Conservation (phyloP, 2,888 invertebrate genomes). For the Drosophila koepferae region DNA sequence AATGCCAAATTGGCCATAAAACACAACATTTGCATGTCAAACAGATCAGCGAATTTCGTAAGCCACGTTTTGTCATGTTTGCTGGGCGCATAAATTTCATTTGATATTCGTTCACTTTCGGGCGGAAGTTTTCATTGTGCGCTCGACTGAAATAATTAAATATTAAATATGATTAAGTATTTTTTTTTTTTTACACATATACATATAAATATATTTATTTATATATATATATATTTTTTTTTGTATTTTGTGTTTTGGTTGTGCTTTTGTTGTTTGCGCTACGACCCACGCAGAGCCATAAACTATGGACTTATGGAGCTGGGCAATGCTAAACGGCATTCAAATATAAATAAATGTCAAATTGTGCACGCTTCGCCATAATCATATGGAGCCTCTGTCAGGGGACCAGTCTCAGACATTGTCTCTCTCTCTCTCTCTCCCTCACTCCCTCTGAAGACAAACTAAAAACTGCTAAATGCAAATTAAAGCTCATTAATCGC, state of each 20-base stretch:
- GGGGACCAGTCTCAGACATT: conserved; percentile 25
- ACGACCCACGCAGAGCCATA: conserved; percentile 70
- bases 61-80: conserved; percentile 50
- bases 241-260: conserved; percentile 11
- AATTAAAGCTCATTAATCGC: conserved; percentile 79
- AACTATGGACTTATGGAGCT: conserved; percentile 66
- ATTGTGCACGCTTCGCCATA: conserved; percentile 76
- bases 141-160: conserved; percentile 75
- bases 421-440: neutral
- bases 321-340: conserved; percentile 74
- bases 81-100: conserved; percentile 46
- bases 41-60: conserved; percentile 57
- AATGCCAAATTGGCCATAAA: conserved; percentile 78
- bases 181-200: neutral
- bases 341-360: conserved; percentile 78
- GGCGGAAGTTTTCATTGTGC: conserved; percentile 72
- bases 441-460: conserved; percentile 2
- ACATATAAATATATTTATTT: neutral
- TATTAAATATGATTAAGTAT: conserved; percentile 76
- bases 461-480: conserved; percentile 70
- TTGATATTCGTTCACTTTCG: conserved; percentile 46
- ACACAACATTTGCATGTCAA: conserved; percentile 80
- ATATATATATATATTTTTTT: neutral
- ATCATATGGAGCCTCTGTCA: conserved; percentile 52
- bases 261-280: conserved; percentile 18